Evolutionary conservation across 1,140 invertebrate species (phyloP), one percentile per base, ranked within the genome.

Genomic region (Leguminivora glycinivorella): DNA sequence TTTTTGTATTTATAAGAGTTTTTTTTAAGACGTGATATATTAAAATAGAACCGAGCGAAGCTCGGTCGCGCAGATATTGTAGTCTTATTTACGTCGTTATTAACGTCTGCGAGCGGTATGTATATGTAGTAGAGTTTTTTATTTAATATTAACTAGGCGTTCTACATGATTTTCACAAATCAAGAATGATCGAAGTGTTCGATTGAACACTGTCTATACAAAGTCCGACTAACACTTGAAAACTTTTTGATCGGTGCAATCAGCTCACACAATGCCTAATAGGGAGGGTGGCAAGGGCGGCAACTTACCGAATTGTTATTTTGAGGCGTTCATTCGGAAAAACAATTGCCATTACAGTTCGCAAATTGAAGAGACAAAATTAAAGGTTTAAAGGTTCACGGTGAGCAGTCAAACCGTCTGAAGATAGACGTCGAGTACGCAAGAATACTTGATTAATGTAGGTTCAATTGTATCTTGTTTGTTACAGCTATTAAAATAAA

Each of bases 251-350:
- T 60, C 29, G 56, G 56, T 60, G 29, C 56, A 60, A 60, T 60
- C 56, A 26, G 10, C 56, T 60, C 56, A 60, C 56, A 60, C 56
- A 60, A 60, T 60, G 29, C 56, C 12, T 26, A 75, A 72, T 77
- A 75, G 66, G 58, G 73, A 71, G 72, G 68, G 77, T 77, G 75
- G 70, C 70, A 73, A 75, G 72, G 73, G 81, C 81, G 82, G 73
- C 77, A 75, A 81, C 80, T 83, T 34, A 84, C 82, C 82, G 80
- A 88, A 84, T 85, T 88, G 83, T 88, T 88, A 88, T 88, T 88
- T 87, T 83, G 83, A 85, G 76, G 75, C 83, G 77, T 82, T 83
- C 86, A 84, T 78, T 85, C 77, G 84, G 86, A 87, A 88, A 88
- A 85, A 84, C 84, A 86, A 84, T 86, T 77, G 79, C 78, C 81